Percentiles rank a stretch among this genome's conserved stretches.
These are phyloP conservation scores for Zeus faber DNA, from an alignment of 2,113 vertebrate species.

Conservation along the genomic window DNA sequence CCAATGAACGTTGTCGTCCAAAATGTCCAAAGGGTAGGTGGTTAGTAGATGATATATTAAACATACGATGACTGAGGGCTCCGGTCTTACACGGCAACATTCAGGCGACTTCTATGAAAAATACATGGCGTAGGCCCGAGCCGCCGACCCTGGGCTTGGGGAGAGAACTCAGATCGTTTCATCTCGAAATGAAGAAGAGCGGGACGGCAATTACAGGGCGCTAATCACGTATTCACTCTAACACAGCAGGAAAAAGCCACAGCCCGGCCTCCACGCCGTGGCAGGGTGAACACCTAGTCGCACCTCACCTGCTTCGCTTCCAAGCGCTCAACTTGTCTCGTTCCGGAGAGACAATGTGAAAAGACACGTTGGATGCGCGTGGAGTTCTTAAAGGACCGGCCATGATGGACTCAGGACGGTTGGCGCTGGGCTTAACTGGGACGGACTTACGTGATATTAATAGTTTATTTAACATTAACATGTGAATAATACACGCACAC, in stretches of 20 bases:
- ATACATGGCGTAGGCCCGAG: conserved; percentile 70
- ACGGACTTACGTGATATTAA: no score
- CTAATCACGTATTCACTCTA: conserved; percentile 97
- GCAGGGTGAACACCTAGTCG: conserved; percentile 8
- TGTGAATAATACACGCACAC: no score
- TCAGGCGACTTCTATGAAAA: conserved; percentile 85
- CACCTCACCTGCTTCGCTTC: no score
- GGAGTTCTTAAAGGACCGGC: no score
- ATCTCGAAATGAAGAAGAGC: conserved; percentile 92
- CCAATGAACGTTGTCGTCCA: conserved; percentile 14
- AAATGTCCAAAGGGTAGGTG: no score
- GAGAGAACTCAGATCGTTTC: conserved; percentile 86
- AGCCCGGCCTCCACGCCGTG: conserved; percentile 34
- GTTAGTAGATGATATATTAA: no score
- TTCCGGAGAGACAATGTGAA: no score
- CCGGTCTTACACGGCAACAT: conserved; percentile 71
- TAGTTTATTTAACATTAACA: no score
- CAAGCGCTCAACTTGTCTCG: no score
- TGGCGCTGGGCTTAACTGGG: no score
- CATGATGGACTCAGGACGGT: no score
- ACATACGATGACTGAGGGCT: conserved; percentile 75
- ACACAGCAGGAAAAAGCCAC: conserved; percentile 63
- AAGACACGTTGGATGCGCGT: no score
- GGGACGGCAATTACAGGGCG: conserved; percentile 88
- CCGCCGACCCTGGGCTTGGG: conserved; percentile 87